Evolutionary conservation across 2,113 vertebrate genomes (phyloP).

Genomic region (Rattus norvegicus): GRCr8 NC_086032.1:11295501-11296000

Average conservation of each 20-base stretch:
- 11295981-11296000: not conserved
- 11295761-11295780: slow-evolving; percentile 27
- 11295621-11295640: slow-evolving; percentile 48
- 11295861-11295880: slow-evolving; percentile 28
- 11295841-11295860: slow-evolving; percentile 31
- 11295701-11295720: slow-evolving; percentile 65
- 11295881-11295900: slow-evolving; percentile 18
- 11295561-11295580: not conserved
- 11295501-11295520: not conserved
- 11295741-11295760: slow-evolving; percentile 7
- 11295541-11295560: slow-evolving; percentile 19
- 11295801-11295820: slow-evolving; percentile 21
- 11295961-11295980: not conserved
- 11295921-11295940: not conserved
- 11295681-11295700: slow-evolving; percentile 36
- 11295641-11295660: slow-evolving; percentile 56
- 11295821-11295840: not conserved
- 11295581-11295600: slow-evolving; percentile 53
- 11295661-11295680: slow-evolving; percentile 59
- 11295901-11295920: slow-evolving; percentile 47
- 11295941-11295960: slow-evolving; percentile 64
- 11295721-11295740: slow-evolving; percentile 35
- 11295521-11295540: not conserved
- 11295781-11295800: slow-evolving; percentile 52
- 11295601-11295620: slow-evolving; percentile 63